Evolutionary conservation across 2,888 invertebrate genomes (phyloP), one percentile per base, ranked within the genome.

Genomic region (Dryobota labecula): DNA sequence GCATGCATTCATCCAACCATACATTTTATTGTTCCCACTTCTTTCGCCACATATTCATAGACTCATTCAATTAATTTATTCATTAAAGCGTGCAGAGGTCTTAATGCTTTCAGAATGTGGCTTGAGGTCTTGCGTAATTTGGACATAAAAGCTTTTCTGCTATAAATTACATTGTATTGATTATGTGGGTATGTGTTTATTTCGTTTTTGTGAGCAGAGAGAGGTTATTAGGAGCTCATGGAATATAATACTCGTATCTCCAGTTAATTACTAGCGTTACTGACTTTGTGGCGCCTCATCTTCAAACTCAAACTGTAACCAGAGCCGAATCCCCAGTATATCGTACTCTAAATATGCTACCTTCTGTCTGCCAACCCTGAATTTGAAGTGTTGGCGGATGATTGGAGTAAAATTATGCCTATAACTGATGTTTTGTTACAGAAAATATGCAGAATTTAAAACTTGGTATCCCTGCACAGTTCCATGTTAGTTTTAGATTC

Each of bases 1-100:
- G 90, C 88, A 89, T 86, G 88, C 90, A 91, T 92, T 91, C 91
- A 89, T 71, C 71, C 80, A 78, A 82, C 85, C 85, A 86, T 81
- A 83, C 76, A 83, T 85, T 83, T 74, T 80, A 86, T 85, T 85
- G 81, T 86, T 77, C 78, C 49, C 70, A 56, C 64, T 81, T 81
- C 82, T 86, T 86, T 84, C 72, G 36, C 79, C 78, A 81, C 82
- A 79, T 70, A 78, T 83, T 84, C 87, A 38, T 45, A 76, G 80
- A 78, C 82, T 83, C 82, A 76, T 84, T 86, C 84, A 85, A 86
- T 87, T 87, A 81, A 84, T 86, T 87, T 83, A 86, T 85, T 84
- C 81, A 83, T 87, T 84, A 83, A 82, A 77, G 51, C 81, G 67
- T 74, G 78, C 81, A 75, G 60, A 76, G 58, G 47, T 70, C 30